phyloP scores from a whole-genome alignment of 2,888 invertebrate species.

The Agrotis ipsilon region DNA sequence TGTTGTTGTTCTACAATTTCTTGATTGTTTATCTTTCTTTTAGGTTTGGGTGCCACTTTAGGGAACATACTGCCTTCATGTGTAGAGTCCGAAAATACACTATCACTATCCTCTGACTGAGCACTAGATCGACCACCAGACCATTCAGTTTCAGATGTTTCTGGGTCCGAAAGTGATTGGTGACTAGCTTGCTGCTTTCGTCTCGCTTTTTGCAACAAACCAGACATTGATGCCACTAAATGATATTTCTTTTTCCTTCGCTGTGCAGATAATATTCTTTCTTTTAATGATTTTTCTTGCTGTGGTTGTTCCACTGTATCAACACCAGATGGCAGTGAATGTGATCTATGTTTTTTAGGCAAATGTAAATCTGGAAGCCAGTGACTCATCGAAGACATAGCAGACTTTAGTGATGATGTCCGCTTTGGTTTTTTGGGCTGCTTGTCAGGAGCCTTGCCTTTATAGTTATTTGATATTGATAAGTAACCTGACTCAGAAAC shows the following conservation, averaged over 20 bases:
- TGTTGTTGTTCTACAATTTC: constrained; percentile 89
- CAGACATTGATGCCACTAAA: constrained; percentile 96
- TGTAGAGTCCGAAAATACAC: constrained; percentile 93
- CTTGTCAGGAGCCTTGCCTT: constrained; percentile 90
- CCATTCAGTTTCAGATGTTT: constrained; percentile 94
- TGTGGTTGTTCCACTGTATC: constrained; percentile 89
- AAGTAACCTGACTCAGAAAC: constrained; percentile 95
- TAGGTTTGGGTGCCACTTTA: constrained; percentile 90
- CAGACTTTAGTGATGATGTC: constrained; percentile 94
- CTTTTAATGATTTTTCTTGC: constrained; percentile 87
- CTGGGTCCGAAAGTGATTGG: constrained; percentile 94
- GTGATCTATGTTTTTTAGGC: constrained; percentile 94
- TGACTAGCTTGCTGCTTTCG: constrained; percentile 91
- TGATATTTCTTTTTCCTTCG: constrained; percentile 95
- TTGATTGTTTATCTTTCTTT: constrained; percentile 87
- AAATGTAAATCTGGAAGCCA: constrained; percentile 96
- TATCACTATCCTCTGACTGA: constrained; percentile 95
- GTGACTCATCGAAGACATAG: constrained; percentile 95
- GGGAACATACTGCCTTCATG: constrained; percentile 92
- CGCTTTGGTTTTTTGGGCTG: constrained; percentile 93
- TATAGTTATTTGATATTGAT: constrained; percentile 93
- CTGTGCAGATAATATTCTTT: constrained; percentile 87
- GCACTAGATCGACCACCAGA: constrained; percentile 92
- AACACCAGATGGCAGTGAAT: constrained; percentile 95
- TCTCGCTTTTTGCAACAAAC: constrained; percentile 96